Percentiles rank a stretch among this genome's conserved stretches.
phyloP scores from a whole-genome alignment of 1,140 invertebrate genomes.

The Muscidifurax raptorellus region DNA sequence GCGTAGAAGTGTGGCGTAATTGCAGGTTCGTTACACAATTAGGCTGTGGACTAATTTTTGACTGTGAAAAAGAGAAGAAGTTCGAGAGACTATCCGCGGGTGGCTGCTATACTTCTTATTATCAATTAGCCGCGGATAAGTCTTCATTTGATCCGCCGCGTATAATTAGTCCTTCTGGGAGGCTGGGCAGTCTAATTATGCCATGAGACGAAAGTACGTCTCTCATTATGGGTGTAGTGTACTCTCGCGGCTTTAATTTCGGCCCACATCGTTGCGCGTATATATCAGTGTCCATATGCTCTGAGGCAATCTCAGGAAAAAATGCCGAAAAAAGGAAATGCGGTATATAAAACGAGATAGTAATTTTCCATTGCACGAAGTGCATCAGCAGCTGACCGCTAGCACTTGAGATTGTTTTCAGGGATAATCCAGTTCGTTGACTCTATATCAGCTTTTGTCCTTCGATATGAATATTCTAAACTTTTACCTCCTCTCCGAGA shows the following conservation, averaged over 20 bases:
- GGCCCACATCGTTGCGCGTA: no score
- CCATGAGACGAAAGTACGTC: not conserved
- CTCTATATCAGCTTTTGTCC: not conserved
- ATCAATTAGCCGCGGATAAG: constrained; percentile 4
- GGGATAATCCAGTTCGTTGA: constrained; percentile 25
- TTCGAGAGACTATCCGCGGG: not conserved
- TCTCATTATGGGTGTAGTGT: not conserved
- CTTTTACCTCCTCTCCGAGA: not conserved
- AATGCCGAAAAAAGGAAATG: no score
- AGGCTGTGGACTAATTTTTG: not conserved
- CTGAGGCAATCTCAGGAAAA: no score
- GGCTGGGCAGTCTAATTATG: not conserved
- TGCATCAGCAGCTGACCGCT: no score
- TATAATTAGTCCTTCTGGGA: not conserved
- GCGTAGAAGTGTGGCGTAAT: constrained; percentile 1
- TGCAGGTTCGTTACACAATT: constrained; percentile 7
- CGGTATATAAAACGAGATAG: no score
- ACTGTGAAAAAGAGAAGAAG: not conserved
- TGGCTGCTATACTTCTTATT: not conserved
- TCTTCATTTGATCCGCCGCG: not conserved
- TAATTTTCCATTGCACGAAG: no score
- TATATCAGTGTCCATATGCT: no score
- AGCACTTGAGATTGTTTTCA: not conserved
- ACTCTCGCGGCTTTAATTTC: not conserved
- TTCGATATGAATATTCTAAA: not conserved